Conservation (phyloP, 2,797 vertebrate genomes). For the Scomberomorus guttatus region DNA sequence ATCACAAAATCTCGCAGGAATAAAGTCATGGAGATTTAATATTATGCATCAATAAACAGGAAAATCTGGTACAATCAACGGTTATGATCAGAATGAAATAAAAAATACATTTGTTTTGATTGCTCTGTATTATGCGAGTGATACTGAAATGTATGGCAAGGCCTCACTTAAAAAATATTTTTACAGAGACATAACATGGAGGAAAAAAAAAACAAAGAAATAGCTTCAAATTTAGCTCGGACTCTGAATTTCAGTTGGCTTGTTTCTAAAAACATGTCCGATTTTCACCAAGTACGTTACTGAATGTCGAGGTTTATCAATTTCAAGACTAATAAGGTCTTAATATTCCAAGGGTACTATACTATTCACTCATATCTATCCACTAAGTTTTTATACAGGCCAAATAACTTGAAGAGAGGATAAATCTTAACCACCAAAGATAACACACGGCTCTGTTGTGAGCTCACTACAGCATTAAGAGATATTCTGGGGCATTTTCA, state of each 20-base stretch:
- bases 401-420: constrained; percentile 9
- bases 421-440: constrained; percentile 10
- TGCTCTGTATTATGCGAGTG: constrained; percentile 81
- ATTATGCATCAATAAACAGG: constrained; percentile 88
- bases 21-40: constrained; percentile 91
- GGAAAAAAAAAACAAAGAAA: constrained; percentile 35
- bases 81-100: constrained; percentile 88
- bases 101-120: constrained; percentile 86
- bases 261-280: constrained; percentile 39
- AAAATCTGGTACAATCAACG: constrained; percentile 87
- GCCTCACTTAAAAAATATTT: constrained; percentile 78
- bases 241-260: constrained; percentile 55
- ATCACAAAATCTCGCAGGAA: constrained; percentile 52
- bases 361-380: constrained; percentile 1
- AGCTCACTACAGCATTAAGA: constrained; percentile 26
- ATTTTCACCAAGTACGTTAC: not conserved
- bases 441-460: constrained; percentile 4
- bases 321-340: not conserved
- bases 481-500: constrained; percentile 41
- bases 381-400: not conserved
- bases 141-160: constrained; percentile 87
- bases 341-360: not conserved
- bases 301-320: constrained; percentile 19
- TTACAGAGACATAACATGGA: constrained; percentile 69
- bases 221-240: constrained; percentile 50